Base-by-base conservation (phyloP, 2,888 invertebrate species). In the Sminthurides aquaticus region DNA sequence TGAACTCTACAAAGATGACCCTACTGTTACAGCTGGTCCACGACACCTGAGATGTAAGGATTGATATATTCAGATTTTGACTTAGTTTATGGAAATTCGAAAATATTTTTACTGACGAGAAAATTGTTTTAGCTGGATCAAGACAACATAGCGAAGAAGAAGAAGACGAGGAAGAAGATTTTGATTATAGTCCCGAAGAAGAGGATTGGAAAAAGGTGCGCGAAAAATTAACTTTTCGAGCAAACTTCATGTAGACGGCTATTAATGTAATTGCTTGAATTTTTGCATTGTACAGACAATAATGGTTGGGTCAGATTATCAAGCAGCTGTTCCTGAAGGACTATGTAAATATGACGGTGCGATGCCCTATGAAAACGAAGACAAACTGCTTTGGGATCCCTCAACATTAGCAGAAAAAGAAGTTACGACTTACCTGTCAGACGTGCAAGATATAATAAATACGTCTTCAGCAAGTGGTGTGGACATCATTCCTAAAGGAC, bases 351-450 rank as follows among this genome's bases (percentile, higher is more conserved):
- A 97, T 79, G 96, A 91, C 76, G 95, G 95, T 80, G 90, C 90
- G n/a, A 80, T 91, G 69, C 92, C 93, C 0, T 93, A 94, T 78
- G 93, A 94, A 80, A 95, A 95, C 81, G 94, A 95, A 77, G 96
- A 96, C 77, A 91, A 93, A 79, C 82, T 95, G 61, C 80, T 97
- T 11, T 97, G 97, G 96, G 91, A 94, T 77, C 94, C 96, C 0
- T 84, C 84, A 72, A 85, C 85, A 69, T 81, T 94, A 63, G 84
- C 84, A 43, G 87, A 87, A 76, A 82, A 82, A 54, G 82, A 85
- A 66, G 89, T 74, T 8, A 64, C 43, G 1, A 57, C 66, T n/a
- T 75, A 69, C 49, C 68, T 75, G 22, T 61, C 57, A 5, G 65
- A 58, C 28, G 64, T 75, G 2, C 73, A 72, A 61, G 64, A 69